Conservation (phyloP, 2,888 invertebrate genomes). For the Halictus quadricinctus region DNA sequence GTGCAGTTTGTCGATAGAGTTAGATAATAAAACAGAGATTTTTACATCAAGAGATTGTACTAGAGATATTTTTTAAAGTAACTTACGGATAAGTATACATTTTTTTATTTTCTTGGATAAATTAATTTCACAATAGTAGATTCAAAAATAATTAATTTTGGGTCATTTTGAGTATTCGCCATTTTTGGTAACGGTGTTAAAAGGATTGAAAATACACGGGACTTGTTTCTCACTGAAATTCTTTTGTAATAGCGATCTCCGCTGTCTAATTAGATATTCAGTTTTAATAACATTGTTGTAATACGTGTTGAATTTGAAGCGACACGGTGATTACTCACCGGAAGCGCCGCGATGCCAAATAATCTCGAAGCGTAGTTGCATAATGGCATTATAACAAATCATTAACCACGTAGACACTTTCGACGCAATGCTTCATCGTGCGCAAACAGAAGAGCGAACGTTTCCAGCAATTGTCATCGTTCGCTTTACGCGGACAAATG, state of each 20-base stretch:
- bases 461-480: constrained; percentile 14
- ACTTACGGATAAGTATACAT: no score
- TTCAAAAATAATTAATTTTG: background rate
- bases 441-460: constrained; percentile 38
- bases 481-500: constrained; percentile 13
- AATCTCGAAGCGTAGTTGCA: constrained; percentile 48
- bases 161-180: background rate
- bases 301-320: background rate
- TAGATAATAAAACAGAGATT: no score
- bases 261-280: background rate
- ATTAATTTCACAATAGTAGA: background rate
- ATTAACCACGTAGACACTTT: constrained; percentile 47
- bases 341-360: constrained; percentile 32
- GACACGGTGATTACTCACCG: constrained; percentile 17
- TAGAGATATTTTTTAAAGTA: no score
- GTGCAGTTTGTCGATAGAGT: no score
- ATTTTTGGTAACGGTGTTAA: background rate
- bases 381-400: constrained; percentile 53
- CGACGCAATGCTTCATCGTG: constrained; percentile 33
- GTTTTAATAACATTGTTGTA: background rate
- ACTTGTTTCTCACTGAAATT: background rate
- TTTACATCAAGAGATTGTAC: no score
- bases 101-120: no score
- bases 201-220: background rate
- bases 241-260: background rate